Percentiles rank a stretch among this genome's conserved stretches.
phyloP scores from a whole-genome alignment of 2,797 vertebrate species.

The Hyperoplus immaculatus region DNA sequence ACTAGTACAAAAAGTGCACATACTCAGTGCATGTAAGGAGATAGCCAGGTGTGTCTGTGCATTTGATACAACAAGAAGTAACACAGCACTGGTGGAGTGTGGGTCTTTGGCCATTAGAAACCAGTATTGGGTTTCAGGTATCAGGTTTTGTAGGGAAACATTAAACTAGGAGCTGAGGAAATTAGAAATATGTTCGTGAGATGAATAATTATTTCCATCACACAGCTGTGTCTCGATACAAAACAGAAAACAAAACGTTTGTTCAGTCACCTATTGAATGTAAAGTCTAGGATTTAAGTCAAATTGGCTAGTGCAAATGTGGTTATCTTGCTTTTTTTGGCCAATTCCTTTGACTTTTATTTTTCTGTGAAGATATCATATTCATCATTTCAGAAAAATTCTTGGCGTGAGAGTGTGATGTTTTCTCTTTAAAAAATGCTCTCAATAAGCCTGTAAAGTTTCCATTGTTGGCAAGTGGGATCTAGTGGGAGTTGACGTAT shows the following conservation, averaged over 20 bases:
- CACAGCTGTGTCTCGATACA: not conserved
- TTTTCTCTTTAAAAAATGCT: conserved; percentile 8
- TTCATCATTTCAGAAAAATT: not conserved
- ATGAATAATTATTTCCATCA: not conserved
- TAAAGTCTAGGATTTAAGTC: not conserved
- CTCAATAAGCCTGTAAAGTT: not conserved
- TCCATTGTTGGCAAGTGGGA: not conserved
- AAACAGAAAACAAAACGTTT: too few relatives aligned
- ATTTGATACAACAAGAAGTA: conserved; percentile 56
- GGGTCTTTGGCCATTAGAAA: conserved; percentile 23
- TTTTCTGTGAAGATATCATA: not conserved
- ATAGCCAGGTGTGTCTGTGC: conserved; percentile 52
- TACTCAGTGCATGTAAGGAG: conserved; percentile 44
- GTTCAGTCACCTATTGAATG: not conserved
- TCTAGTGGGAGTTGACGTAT: not conserved
- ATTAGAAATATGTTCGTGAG: not conserved
- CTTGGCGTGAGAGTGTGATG: not conserved
- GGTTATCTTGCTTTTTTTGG: not conserved
- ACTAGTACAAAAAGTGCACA: conserved; percentile 43
- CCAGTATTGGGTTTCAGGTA: conserved; percentile 37
- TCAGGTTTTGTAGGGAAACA: conserved; percentile 47
- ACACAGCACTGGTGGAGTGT: conserved; percentile 37
- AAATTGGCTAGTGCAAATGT: not conserved
- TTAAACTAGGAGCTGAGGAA: conserved; percentile 9
- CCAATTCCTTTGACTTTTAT: not conserved